A percentile compares a stretch with the other conserved stretches of the same genome.
Conservation (phyloP, 2,888 invertebrate species). For the Drosophila anceps region DNA sequence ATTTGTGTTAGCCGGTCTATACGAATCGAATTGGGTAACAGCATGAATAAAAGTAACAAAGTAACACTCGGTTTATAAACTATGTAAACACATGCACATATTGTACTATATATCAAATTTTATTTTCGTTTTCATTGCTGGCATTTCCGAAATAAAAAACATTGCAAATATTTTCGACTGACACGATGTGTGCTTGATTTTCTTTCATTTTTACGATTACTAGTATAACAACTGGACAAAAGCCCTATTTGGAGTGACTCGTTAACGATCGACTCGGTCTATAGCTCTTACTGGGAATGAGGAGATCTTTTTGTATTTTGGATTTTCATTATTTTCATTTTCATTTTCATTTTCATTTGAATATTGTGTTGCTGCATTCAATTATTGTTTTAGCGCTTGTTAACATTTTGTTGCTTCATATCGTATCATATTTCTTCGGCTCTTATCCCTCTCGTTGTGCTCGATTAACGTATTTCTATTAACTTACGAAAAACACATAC, state of each 20-base stretch:
- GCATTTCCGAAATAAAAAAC: constrained; percentile 14
- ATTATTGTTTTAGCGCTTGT: constrained; percentile 45
- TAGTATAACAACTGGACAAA: constrained; percentile 14
- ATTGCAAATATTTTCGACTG: neutral
- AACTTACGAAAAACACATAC: constrained; percentile 26
- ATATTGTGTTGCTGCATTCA: constrained; percentile 10
- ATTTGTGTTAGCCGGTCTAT: constrained; percentile 32
- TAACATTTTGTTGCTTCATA: constrained; percentile 40
- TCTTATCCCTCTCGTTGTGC: constrained; percentile 49
- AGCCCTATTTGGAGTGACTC: constrained; percentile 7
- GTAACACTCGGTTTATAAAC: constrained; percentile 3
- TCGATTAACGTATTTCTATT: constrained; percentile 38
- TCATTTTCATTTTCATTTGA: constrained; percentile 4
- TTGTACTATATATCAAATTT: constrained; percentile 22
- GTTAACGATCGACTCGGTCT: constrained; percentile 15
- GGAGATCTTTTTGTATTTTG: neutral
- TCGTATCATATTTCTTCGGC: constrained; percentile 30
- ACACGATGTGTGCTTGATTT: neutral
- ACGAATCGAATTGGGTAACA: constrained; percentile 16
- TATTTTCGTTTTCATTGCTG: constrained; percentile 24
- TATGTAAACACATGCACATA: constrained; percentile 11
- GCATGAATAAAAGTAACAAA: constrained; percentile 9
- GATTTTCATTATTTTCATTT: constrained; percentile 7
- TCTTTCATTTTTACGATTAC: neutral
- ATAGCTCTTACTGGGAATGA: constrained; percentile 28